phyloP scores from a whole-genome alignment of 1,140 invertebrate species.

The Diorhabda sublineata region DNA sequence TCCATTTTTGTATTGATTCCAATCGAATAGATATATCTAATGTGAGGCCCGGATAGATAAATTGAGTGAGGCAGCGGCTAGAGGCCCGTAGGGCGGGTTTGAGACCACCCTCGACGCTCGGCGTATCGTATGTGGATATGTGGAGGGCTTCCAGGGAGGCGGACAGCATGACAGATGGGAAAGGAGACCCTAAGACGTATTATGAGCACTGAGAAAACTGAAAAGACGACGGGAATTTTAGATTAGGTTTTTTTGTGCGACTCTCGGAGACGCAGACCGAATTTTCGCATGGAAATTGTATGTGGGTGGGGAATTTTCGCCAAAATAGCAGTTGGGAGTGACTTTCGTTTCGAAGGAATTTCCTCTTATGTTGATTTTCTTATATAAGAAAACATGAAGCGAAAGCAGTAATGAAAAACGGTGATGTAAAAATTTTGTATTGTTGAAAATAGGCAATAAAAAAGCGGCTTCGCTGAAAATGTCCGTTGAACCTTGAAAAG shows the following conservation, averaged over 20 bases:
- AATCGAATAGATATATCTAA: slow-evolving; percentile 34
- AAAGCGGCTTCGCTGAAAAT: background rate
- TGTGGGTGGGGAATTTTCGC: slow-evolving; percentile 7
- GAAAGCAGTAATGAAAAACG: background rate
- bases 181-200: slow-evolving; percentile 12
- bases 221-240: slow-evolving; percentile 12
- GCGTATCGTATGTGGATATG: slow-evolving; percentile 41
- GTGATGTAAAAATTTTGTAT: slow-evolving; percentile 1
- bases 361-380: slow-evolving; percentile 2
- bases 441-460: background rate
- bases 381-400: background rate
- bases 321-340: background rate
- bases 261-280: slow-evolving; percentile 4
- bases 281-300: slow-evolving; percentile 7
- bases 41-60: slow-evolving; percentile 28
- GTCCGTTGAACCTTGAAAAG: too few relatives aligned
- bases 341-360: slow-evolving; percentile 2
- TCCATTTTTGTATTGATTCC: slow-evolving; percentile 37
- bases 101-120: slow-evolving; percentile 28
- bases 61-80: slow-evolving; percentile 14
- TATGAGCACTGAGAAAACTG: slow-evolving; percentile 11
- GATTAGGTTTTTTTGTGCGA: slow-evolving; percentile 13
- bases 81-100: slow-evolving; percentile 22
- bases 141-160: slow-evolving; percentile 27
- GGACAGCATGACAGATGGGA: slow-evolving; percentile 37